Base-by-base conservation (phyloP, 2,113 vertebrate species). In the Elachura formosa region DNA sequence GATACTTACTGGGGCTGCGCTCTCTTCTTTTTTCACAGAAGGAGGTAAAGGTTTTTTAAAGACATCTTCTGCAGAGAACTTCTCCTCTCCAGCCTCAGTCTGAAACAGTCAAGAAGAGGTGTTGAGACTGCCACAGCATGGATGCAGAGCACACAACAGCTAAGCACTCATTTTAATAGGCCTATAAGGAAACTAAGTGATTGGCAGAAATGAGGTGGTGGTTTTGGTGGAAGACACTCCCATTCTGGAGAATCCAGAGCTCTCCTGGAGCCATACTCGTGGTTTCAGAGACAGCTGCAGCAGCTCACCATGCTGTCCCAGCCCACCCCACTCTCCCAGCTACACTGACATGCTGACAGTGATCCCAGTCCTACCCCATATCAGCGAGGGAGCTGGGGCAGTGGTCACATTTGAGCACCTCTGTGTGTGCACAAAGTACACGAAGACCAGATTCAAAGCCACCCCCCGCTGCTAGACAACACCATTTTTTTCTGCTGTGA, bases 11-110 rank as follows among this genome's bases (percentile, higher is more conserved):
- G 97, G 97, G n/a, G 98, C 96, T 31, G 97, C 55, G 29, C 96
- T 97, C 88, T 98, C 98, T 10, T 99, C 99, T 74, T 99, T 99
- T 43, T 99, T 99, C 96, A 98, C 98, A 21, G 96, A 94, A 54
- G 99, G 99, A 89, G 99, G 98, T 46, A 99, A 96, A 28, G 99
- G 99, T 87, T 99, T 99, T 98, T 99, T 99, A 96, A 99, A 99
- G 59, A 99, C 98, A 21, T 99, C 99, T 76, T 99, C 99, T 69
- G 95, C 95, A 63, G 97, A 79, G 14, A 92, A 67, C 48, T 97
- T 97, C 85, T 95, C 98, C 61, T 98, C 97, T 90, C 64, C 94
- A 68, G 93, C 21, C 54, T 97, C 96, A 84, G 97, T 96, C 97
- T 98, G 97, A 97, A 98, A 98, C 78, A 68, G 49, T 28, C 40